Base-by-base conservation (phyloP, 2,113 vertebrate genomes). In the Coptodon bakossiorum region DNA sequence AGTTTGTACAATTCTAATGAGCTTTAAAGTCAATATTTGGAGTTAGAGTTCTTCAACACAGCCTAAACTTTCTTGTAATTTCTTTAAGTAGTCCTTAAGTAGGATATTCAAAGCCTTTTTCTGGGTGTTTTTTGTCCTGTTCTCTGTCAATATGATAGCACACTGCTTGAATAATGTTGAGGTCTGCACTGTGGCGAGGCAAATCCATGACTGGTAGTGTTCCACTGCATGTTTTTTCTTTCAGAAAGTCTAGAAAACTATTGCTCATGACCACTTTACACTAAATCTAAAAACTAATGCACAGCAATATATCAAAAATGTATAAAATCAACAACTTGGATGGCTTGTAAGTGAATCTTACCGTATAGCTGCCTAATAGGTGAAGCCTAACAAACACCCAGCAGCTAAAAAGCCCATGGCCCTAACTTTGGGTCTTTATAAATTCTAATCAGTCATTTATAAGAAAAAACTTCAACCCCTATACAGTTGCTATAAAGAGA, bases 11-110 rank as follows among this genome's bases (percentile, higher is more conserved):
- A 43, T 24, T 43, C n/a, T 43, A 38, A 43, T 9, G 7, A 43
- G 66, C n/a, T 71, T 43, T 40, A 40, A 71, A 71, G 66, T 71
- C n/a, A 71, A 71, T 24, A 71, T 24, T 24, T 71, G 36, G 12
- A 43, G 12, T 43, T 22, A 22, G 22, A 22, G 22, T 31, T 59
- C 14, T 59, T 61, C 27, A 61, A 31, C 27, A 31, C 6, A 66
- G 61, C 19, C 6, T 38, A 66, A 63, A 34, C 17, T 66, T 66
- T 66, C 31, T 38, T 63, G 59, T 63, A 36, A 7, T 63, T 36
- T 36, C 17, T 66, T 66, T 63, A 63, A 63, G 59, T n/a, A 36
- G 59, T 63, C 31, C 17, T 12, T 66, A n/a, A n/a, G 31, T 66
- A 36, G 61, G 19, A 40, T 13, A 68, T 22, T 40, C 7, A 68